Percentiles rank a stretch among this genome's conserved stretches.
Evolutionary conservation across 2,888 invertebrate species (phyloP).

Genomic region (Cosmia trapezina): DNA sequence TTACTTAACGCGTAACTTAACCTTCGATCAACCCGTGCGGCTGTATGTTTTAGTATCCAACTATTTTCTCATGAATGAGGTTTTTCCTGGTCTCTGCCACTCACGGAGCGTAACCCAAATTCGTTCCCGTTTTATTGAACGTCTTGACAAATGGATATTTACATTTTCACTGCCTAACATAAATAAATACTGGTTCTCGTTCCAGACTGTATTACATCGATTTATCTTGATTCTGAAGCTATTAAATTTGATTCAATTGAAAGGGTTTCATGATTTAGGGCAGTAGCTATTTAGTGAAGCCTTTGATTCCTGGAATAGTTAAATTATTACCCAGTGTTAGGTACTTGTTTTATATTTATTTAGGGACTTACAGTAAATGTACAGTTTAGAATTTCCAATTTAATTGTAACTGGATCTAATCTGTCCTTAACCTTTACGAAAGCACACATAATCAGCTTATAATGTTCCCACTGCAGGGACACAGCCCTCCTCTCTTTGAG

Average conservation of each 20-base stretch:
- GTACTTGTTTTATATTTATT: conserved; percentile 29
- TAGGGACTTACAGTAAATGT: not conserved
- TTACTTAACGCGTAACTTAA: no score
- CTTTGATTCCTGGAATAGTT: conserved; percentile 40
- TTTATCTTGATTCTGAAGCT: conserved; percentile 51
- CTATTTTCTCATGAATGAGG: conserved; percentile 32
- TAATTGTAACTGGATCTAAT: not conserved
- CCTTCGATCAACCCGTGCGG: not conserved
- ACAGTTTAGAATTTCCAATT: not conserved
- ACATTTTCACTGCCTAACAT: conserved; percentile 59
- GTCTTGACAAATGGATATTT: conserved; percentile 60
- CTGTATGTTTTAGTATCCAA: not conserved
- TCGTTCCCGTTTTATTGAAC: conserved; percentile 53
- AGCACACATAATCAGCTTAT: no score
- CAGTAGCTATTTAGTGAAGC: conserved; percentile 24
- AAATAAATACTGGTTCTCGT: conserved; percentile 55
- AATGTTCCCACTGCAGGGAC: no score
- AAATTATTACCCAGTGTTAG: conserved; percentile 18
- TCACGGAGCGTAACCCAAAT: conserved; percentile 40
- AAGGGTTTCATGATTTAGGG: conserved; percentile 50
- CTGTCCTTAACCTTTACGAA: not conserved
- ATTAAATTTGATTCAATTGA: conserved; percentile 59
- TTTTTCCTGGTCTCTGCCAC: conserved; percentile 23
- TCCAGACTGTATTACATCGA: conserved; percentile 50
- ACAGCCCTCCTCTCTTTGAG: no score